These are phyloP conservation scores for Micropoecilia bifurca DNA, from an alignment of 2,797 vertebrate species.

Conservation along the genomic window DNA sequence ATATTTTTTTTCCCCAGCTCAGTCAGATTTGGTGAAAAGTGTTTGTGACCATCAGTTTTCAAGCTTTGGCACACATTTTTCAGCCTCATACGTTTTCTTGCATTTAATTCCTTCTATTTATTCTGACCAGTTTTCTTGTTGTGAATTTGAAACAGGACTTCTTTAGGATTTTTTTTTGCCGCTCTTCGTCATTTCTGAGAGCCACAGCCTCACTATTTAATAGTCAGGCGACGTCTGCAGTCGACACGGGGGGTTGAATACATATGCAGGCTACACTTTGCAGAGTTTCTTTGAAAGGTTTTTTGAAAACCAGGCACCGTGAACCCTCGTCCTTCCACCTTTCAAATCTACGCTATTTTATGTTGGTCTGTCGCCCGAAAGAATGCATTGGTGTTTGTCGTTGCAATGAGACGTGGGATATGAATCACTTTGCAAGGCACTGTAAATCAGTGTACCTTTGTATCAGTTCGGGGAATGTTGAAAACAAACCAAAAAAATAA, in stretches of 20 bases:
- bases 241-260: background rate
- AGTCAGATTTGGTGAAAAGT: background rate
- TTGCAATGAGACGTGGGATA: background rate
- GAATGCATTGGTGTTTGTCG: background rate
- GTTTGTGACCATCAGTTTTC: background rate
- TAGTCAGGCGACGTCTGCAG: background rate
- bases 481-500: slow-evolving; percentile 17
- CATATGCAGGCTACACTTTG: background rate
- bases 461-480: slow-evolving; percentile 30
- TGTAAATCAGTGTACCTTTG: slow-evolving; percentile 37
- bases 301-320: background rate
- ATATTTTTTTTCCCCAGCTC: background rate
- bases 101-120: background rate
- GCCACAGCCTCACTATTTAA: background rate
- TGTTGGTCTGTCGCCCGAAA: background rate
- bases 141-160: background rate
- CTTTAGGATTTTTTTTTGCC: background rate
- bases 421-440: slow-evolving; percentile 4
- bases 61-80: background rate
- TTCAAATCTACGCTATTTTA: background rate
- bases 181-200: background rate
- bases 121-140: background rate
- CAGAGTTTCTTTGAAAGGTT: background rate
- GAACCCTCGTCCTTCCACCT: background rate
- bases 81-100: background rate